phyloP scores from a whole-genome alignment of 2,888 invertebrate genomes.

The Agonopterix subpropinquella region DNA sequence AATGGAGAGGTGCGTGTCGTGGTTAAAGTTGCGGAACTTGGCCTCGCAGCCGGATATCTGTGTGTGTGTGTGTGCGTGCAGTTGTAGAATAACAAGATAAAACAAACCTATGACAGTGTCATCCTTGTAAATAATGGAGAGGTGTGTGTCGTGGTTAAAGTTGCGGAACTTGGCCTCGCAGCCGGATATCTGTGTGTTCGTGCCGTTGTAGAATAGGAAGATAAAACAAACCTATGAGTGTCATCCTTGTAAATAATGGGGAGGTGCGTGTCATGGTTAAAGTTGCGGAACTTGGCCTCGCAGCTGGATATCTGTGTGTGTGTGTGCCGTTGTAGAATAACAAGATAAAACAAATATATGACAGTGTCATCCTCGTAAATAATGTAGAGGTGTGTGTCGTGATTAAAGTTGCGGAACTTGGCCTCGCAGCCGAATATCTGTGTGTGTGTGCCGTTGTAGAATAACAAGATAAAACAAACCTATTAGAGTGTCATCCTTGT shows the following conservation, averaged over 20 bases:
- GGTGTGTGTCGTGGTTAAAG: conserved; percentile 89
- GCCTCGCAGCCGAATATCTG: conserved; percentile 98
- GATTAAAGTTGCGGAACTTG: conserved; percentile 92
- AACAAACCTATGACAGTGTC: conserved; percentile 87
- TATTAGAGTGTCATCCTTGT: conserved; percentile 91
- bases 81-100: no score
- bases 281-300: conserved; percentile 95
- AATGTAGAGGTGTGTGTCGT: conserved; percentile 93
- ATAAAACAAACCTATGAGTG: no score
- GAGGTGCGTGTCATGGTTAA: conserved; percentile 91
- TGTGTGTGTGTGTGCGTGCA: conserved; percentile 98
- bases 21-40: conserved; percentile 92
- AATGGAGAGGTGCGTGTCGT: conserved; percentile 93
- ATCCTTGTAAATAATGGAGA: conserved; percentile 93
- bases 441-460: conserved; percentile 97
- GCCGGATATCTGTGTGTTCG: conserved; percentile 97
- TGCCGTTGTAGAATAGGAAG: no score
- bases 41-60: conserved; percentile 98
- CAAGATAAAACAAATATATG: no score
- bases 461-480: no score
- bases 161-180: conserved; percentile 98
- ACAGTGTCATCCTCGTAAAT: conserved; percentile 92
- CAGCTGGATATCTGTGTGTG: conserved; percentile 97
- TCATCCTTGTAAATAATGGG: conserved; percentile 95
- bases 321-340: conserved; percentile 99